These are phyloP conservation scores for Osmoderma eremita DNA, from an alignment of 2,888 invertebrate genomes.

Conservation along the genomic window DNA sequence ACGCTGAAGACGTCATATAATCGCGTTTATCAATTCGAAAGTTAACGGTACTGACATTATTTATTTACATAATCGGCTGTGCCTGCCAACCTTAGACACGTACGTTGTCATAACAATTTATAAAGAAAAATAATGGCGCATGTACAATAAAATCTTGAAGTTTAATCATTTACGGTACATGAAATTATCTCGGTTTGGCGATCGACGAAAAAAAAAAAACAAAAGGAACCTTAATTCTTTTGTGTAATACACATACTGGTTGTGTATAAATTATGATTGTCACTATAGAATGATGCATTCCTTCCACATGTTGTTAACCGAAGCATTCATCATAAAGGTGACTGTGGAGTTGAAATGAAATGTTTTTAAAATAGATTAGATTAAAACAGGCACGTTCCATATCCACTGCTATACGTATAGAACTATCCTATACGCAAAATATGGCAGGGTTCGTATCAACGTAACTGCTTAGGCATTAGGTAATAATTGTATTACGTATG, in stretches of 20 bases:
- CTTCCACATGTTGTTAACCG: too few species aligned
- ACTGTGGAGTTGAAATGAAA: too few species aligned
- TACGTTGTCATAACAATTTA: not conserved
- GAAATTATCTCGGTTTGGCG: slow-evolving; percentile 7
- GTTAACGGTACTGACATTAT: not conserved
- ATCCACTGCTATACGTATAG: too few species aligned
- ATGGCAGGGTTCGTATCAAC: too few species aligned
- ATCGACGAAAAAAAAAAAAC: not conserved
- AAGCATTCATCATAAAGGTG: too few species aligned
- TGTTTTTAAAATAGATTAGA: too few species aligned
- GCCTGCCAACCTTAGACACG: slow-evolving; percentile 9
- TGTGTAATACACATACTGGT: not conserved
- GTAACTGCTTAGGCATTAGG: too few species aligned
- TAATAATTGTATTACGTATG: too few species aligned
- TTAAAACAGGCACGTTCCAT: too few species aligned
- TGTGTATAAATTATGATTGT: slow-evolving; percentile 9
- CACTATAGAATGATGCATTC: not conserved
- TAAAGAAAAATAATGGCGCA: slow-evolving; percentile 1
- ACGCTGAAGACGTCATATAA: not conserved
- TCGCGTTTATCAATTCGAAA: not conserved
- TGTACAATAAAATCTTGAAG: not conserved
- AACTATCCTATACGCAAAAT: too few species aligned
- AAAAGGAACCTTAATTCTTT: not conserved
- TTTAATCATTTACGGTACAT: slow-evolving; percentile 6
- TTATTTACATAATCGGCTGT: slow-evolving; percentile 6